phyloP scores from a whole-genome alignment of 2,888 invertebrate genomes.

The Neria commutata region DNA sequence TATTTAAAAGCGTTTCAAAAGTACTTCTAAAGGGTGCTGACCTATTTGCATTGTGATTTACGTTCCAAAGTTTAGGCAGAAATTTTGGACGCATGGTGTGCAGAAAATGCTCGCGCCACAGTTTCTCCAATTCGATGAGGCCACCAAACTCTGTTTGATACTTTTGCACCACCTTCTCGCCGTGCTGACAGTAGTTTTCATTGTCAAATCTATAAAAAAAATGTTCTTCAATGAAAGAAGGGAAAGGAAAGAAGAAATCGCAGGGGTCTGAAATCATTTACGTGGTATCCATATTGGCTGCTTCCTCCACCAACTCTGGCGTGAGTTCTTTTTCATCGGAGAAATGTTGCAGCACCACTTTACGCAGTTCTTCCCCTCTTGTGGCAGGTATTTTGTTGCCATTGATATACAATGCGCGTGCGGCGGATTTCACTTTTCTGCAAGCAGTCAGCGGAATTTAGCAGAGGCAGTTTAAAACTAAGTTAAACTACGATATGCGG shows the following conservation, averaged over 20 bases:
- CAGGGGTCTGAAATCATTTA: too few species aligned
- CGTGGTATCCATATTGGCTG: constrained; percentile 63
- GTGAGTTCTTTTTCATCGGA: constrained; percentile 61
- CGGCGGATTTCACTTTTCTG: constrained; percentile 67
- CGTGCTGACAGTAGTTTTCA: constrained; percentile 65
- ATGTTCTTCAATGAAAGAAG: neutral
- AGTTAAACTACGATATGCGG: constrained; percentile 7
- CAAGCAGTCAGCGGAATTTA: too few species aligned
- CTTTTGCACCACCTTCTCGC: constrained; percentile 67
- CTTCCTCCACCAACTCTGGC: constrained; percentile 64
- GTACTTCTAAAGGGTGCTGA: too few species aligned
- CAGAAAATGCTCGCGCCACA: constrained; percentile 80
- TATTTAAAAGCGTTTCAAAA: too few species aligned
- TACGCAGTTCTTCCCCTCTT: constrained; percentile 63
- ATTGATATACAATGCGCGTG: constrained; percentile 65
- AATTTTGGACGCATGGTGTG: constrained; percentile 72
- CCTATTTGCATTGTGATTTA: constrained; percentile 73
- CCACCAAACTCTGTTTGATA: constrained; percentile 65
- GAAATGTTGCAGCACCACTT: constrained; percentile 64
- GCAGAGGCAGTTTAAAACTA: neutral
- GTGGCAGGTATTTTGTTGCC: constrained; percentile 64
- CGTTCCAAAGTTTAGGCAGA: constrained; percentile 78
- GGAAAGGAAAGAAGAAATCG: neutral
- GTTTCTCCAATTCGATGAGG: constrained; percentile 71
- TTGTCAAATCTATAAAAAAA: constrained; percentile 60